These are phyloP conservation scores for Phaenicophaeus curvirostris DNA, from an alignment of 2,797 vertebrate species.

Conservation along the genomic window DNA sequence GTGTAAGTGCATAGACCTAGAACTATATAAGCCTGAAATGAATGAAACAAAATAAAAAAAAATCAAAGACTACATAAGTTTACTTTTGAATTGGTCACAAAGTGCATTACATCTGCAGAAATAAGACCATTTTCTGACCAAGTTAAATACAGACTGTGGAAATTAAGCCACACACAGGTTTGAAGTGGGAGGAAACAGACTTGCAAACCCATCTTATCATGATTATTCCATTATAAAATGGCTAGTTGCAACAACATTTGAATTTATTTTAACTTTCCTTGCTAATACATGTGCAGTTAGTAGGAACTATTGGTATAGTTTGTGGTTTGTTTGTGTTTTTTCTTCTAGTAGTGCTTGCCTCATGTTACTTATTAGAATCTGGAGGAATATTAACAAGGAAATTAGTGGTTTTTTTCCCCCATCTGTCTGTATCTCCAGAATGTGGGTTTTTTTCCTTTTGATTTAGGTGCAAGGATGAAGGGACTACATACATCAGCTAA, in stretches of 20 bases:
- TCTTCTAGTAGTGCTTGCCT: background rate
- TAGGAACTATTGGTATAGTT: background rate
- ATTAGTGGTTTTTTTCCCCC: accelerated
- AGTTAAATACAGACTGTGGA: background rate
- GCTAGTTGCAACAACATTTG: background rate
- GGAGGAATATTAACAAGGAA: background rate
- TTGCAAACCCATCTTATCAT: background rate
- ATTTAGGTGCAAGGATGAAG: background rate
- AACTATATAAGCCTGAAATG: background rate
- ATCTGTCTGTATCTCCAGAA: background rate
- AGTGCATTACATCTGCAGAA: background rate
- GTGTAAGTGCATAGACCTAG: background rate
- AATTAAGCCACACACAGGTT: background rate
- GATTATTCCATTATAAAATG: background rate
- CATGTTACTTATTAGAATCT: background rate
- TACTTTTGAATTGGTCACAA: background rate
- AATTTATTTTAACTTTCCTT: background rate
- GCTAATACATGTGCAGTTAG: background rate
- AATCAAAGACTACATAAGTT: background rate
- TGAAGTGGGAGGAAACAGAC: background rate
- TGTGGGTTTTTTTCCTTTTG: background rate
- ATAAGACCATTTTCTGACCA: background rate
- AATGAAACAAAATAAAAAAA: conserved; percentile 5
- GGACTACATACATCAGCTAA: background rate
- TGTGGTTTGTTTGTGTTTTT: background rate